phyloP scores from a whole-genome alignment of 1,140 invertebrate species.

The Polyergus mexicanus region DNA sequence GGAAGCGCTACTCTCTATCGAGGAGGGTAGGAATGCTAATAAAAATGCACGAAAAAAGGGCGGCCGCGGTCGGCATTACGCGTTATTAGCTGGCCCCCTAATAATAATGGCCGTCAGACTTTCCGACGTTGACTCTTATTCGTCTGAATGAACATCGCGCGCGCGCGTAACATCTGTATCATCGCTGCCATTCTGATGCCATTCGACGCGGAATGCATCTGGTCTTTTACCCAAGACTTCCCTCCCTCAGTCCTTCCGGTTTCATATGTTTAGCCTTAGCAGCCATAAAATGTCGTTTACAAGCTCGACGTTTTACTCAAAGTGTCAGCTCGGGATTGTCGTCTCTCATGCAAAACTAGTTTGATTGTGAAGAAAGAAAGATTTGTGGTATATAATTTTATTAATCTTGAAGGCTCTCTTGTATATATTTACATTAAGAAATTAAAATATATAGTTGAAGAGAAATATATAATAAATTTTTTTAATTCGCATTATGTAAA shows the following conservation, averaged over 20 bases:
- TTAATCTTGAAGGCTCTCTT: not conserved
- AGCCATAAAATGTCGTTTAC: conserved; percentile 24
- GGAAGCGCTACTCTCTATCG: conserved; percentile 15
- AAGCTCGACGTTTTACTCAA: conserved; percentile 7
- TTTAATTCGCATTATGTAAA: not conserved
- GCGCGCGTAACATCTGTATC: conserved; percentile 84
- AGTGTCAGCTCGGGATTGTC: not conserved
- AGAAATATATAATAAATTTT: not conserved
- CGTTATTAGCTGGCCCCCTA: conserved; percentile 82
- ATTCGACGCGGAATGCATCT: conserved; percentile 80
- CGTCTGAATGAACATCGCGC: conserved; percentile 66
- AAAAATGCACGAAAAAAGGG: conserved; percentile 50
- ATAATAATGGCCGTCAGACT: conserved; percentile 74
- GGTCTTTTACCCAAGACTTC: conserved; percentile 63
- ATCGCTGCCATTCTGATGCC: conserved; percentile 75
- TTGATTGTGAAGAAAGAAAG: not conserved
- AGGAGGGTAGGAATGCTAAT: conserved; percentile 35
- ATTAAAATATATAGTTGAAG: not conserved
- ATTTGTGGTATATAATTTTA: not conserved
- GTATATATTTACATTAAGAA: not conserved
- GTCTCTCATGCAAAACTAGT: not conserved
- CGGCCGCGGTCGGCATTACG: conserved; percentile 78
- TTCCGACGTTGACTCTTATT: conserved; percentile 67
- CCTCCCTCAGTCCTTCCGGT: not conserved
- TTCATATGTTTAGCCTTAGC: not conserved